Evolutionary conservation across 2,888 invertebrate species (phyloP), one percentile per base, ranked within the genome.

Genomic region (Palloptera scutellata): DNA sequence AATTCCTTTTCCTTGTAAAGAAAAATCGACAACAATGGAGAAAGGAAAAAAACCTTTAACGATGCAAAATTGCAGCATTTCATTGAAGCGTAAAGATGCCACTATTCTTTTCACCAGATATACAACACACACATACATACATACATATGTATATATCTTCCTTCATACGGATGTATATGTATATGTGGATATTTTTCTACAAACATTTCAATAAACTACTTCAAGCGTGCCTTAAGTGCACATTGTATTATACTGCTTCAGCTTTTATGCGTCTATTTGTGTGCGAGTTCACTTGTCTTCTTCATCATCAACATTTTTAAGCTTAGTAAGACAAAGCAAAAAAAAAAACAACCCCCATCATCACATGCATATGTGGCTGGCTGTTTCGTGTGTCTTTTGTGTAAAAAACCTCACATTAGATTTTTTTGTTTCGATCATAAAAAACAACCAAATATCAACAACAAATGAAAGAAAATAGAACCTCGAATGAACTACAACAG

Each of bases 141-240:
- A 6, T 30, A 30, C 30, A 30, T 30, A 30, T 6, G 30, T 30
- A 30, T 2, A 30, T 30, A n/a, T n/a, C n/a, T n/a, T n/a, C n/a
- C n/a, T n/a, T n/a, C n/a, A 12, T 43, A 12, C 12, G 45, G 9
- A 12, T 43, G 45, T 43, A 12, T 43, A 9, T 43, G 12, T n/a
- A n/a, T n/a, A n/a, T n/a, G n/a, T n/a, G n/a, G 10, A 11, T 19
- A 17, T 53, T 57, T 57, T 20, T 57, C 57, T 13, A 40, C 40
- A 20, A 57, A 40, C 57, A 30, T 57, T 57, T 57, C 57, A 57
- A 57, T 57, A 57, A 57, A 57, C 57, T 57, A 40, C 57, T 57
- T 57, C 30, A 57, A 57, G 57, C 57, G 57, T 57, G 20, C 57
- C 15, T 57, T 57, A 40, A 57, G 57, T 57, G 57, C 40, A 20